Evolutionary conservation across 2,888 invertebrate species (phyloP), one percentile per base, ranked within the genome.

Genomic region (Stenichneumon culpator): DNA sequence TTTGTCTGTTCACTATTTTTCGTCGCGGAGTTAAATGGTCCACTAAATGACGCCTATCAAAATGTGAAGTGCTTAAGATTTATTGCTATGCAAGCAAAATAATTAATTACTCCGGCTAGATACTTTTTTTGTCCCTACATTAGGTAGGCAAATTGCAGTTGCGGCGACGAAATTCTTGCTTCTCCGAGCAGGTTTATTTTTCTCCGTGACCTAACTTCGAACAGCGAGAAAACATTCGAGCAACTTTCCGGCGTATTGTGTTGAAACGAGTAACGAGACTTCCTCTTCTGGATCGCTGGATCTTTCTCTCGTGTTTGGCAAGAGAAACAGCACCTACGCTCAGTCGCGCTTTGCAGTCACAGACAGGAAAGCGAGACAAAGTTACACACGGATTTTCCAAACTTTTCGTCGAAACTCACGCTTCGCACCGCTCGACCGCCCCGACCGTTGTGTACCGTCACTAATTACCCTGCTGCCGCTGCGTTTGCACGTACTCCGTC

Each of bases 391-490:
- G 54, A n/a, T 72, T 72, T 72, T 36, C 36, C 9, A 36, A 72
- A 54, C 14, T 72, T 72, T 72, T 39, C 36, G 19, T 50, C 57
- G 57, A 57, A 72, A 72, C 72, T 72, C 22, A 6, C 7, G 54
- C 16, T 39, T 57, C 72, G 11, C 36, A 36, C 1, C 5, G 25
- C 25, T 32, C 36, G 14, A 3, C 36, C 22, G 54, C 54, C 16
- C 14, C 4, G 39, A 14, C 36, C 22, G 6, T 36, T 67, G 65
- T 77, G 63, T 67, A 77, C 65, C 36, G 7, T 32, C n/a, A 50
- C 50, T 67, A 77, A 77, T 77, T 77, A 68, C 25, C 9, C 25
- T 57, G 25, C 57, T 28, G 6, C 44, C 22, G 28, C 28, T 39
- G 57, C 44, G 44, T 57, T 73, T 57, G 22, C 14, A 25, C 25